Evolutionary conservation across 2,888 invertebrate species (phyloP).

Genomic region (Xanthorhoe designata): DNA sequence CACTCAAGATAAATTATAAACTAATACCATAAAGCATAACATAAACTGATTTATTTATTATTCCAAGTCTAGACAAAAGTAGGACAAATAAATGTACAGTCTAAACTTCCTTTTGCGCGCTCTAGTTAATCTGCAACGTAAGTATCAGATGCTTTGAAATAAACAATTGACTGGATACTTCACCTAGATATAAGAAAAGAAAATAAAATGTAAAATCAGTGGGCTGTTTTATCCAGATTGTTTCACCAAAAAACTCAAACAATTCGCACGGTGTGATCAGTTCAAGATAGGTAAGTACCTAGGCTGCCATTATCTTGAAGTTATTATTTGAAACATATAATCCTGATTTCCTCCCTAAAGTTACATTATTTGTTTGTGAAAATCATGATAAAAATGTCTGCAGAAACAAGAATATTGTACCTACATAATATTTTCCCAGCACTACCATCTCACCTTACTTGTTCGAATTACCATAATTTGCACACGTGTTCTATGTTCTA

Average conservation of each 20-base stretch:
- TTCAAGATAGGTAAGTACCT: no score
- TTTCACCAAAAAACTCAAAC: background rate
- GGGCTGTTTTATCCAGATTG: background rate
- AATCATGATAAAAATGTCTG: no score
- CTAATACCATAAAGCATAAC: no score
- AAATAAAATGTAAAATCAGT: background rate
- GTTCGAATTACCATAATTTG: background rate
- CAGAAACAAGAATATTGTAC: no score
- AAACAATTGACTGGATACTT: background rate
- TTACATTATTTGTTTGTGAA: no score
- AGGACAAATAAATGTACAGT: background rate
- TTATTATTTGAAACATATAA: no score
- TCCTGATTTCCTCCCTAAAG: no score
- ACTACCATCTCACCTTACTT: no score
- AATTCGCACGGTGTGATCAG: no score
- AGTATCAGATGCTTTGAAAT: background rate
- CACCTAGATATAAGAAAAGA: background rate
- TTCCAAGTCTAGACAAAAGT: background rate
- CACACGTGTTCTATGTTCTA: slow-evolving; percentile 11
- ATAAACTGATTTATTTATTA: background rate
- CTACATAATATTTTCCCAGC: no score
- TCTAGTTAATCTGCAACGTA: background rate
- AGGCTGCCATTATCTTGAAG: no score
- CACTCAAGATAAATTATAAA: no score
- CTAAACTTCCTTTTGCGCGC: slow-evolving; percentile 1